These are phyloP conservation scores for Tinea pellionella DNA, from an alignment of 2,888 invertebrate species.

Conservation along the genomic window DNA sequence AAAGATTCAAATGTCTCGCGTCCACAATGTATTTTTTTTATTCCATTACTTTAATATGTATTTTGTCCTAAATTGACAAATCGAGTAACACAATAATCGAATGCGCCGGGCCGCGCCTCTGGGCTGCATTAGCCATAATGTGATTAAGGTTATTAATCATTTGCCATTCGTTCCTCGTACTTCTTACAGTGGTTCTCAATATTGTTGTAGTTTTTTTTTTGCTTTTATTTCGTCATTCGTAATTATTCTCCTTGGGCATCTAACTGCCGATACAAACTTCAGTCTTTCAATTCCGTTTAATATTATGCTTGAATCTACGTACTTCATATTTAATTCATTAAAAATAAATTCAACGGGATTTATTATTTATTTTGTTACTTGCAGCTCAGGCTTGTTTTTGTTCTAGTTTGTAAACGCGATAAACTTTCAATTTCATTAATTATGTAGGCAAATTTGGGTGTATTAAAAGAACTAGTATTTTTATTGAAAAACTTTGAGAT, in stretches of 20 bases:
- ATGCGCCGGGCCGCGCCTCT: slow-evolving; percentile 32
- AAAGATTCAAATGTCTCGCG: neutral
- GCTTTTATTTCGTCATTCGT: neutral
- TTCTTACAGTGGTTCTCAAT: slow-evolving; percentile 23
- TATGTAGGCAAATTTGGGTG: neutral
- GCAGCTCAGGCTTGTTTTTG: too few relatives aligned
- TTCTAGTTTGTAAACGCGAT: too few relatives aligned
- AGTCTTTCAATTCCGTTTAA: too few relatives aligned
- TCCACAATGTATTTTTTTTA: neutral
- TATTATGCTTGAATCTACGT: too few relatives aligned
- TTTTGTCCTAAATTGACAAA: slow-evolving; percentile 17
- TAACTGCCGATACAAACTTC: too few relatives aligned
- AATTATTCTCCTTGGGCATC: too few relatives aligned
- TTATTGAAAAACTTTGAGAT: slow-evolving; percentile 30
- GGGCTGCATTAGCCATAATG: slow-evolving; percentile 33
- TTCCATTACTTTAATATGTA: neutral
- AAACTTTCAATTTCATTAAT: too few relatives aligned
- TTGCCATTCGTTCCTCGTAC: slow-evolving; percentile 58
- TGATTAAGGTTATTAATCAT: slow-evolving; percentile 62
- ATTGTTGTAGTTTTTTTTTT: neutral
- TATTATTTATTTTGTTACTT: too few relatives aligned
- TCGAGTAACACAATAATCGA: slow-evolving; percentile 30
- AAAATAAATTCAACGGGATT: too few relatives aligned
- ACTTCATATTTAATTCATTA: too few relatives aligned
- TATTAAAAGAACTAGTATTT: too few relatives aligned